phyloP scores from a whole-genome alignment of 2,113 vertebrate genomes.

The Malurus elegans region DNA sequence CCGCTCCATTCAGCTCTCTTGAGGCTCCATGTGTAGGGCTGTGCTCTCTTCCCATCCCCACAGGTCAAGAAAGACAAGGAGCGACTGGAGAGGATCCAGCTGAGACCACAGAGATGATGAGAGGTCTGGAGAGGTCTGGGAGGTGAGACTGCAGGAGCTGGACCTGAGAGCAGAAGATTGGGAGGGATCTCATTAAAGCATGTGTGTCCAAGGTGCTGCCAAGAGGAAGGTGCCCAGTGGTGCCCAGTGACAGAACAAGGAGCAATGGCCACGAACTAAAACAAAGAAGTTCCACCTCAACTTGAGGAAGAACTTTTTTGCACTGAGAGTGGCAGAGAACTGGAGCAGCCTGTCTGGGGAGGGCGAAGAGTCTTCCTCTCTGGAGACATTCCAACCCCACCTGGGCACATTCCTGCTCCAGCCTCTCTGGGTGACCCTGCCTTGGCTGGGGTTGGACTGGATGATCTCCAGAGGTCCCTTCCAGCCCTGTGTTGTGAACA shows the following conservation, averaged over 20 bases:
- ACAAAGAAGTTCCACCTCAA: not conserved
- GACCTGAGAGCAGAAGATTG: not conserved
- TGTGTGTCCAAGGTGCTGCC: not conserved
- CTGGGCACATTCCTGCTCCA: accelerated
- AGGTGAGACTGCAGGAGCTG: not conserved
- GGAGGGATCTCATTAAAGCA: not conserved
- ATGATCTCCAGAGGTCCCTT: not conserved
- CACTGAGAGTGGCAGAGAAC: not conserved
- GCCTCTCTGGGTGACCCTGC: not conserved
- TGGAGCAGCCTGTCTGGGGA: not conserved
- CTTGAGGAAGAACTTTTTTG: no score
- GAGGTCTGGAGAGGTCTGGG: not conserved
- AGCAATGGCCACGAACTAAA: not conserved
- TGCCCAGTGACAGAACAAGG: not conserved
- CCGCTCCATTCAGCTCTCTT: not conserved
- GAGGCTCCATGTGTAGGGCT: not conserved
- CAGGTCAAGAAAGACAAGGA: not conserved
- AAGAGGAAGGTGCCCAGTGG: no score
- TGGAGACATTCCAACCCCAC: not conserved
- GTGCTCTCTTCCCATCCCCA: no score
- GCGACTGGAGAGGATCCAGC: not conserved
- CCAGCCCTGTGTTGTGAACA: not conserved
- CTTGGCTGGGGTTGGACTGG: accelerated
- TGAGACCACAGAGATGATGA: no score
- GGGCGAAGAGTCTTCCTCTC: accelerated